Evolutionary conservation across 2,888 invertebrate genomes (phyloP), one percentile per base, ranked within the genome.

Genomic region (Amblyjoppa fuscipennis): DNA sequence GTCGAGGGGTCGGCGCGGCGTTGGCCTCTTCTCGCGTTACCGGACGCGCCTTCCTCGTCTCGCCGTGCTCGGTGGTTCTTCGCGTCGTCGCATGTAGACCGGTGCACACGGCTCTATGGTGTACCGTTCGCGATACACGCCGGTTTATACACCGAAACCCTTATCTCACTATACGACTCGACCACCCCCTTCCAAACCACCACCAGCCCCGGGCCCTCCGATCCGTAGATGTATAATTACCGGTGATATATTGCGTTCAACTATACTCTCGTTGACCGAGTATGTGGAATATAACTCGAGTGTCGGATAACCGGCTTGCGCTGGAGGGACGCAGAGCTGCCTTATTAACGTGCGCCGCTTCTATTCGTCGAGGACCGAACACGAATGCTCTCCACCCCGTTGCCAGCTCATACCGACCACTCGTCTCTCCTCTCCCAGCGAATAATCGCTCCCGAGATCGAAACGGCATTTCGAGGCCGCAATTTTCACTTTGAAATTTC

Each of bases 201-300:
- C 56, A 2, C 7, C n/a, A n/a, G 53, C 49, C 13, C 7, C 66
- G 1, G 20, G 20, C 9, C 53, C 53, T 4, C 56, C 73, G 2
- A 38, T 88, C 85, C 84, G 59, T 75, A 86, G 83, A 81, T 88
- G 79, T 88, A 90, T 90, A 89, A 92, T 92, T 91, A 91, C 88
- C 87, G 66, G 81, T 87, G 89, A 91, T 91, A 89, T 88, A 91
- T 91, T 89, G 87, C 90, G 79, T 80, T 89, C 89, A 90, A 90
- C 90, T 59, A 49, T 85, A 87, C 84, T 87, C 59, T 78, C 76
- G 79, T 85, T 85, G 87, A 81, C 77, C 75, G 51, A 85, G 75
- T 83, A 83, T 82, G 68, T 78, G 84, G 86, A 86, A 59, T 59
- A 87, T 73, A 73, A 78, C 83, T 78, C 77, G 73, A 73, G 83